phyloP scores from a whole-genome alignment of 2,797 vertebrate genomes.

The Chrosomus eos region DNA sequence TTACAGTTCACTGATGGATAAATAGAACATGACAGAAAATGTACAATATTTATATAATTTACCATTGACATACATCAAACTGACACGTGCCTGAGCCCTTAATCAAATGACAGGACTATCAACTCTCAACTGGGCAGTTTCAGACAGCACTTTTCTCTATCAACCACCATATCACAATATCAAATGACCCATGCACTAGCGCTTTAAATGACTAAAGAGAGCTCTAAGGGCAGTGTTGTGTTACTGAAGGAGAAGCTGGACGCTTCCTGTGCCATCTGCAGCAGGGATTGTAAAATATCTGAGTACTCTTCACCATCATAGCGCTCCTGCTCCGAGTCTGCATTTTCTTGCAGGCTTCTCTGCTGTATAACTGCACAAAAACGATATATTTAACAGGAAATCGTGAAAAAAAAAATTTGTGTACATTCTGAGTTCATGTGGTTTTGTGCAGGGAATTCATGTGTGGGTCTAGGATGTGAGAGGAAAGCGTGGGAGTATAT shows the following conservation, averaged over 20 bases:
- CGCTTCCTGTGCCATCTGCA: slow-evolving; percentile 53
- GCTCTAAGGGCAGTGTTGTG: slow-evolving; percentile 9
- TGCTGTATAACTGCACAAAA: slow-evolving; percentile 20
- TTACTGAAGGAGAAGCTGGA: slow-evolving; percentile 26
- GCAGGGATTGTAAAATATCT: slow-evolving; percentile 55
- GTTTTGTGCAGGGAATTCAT: slow-evolving; percentile 8
- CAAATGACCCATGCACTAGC: not conserved
- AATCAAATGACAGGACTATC: not conserved
- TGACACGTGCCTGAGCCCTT: no score
- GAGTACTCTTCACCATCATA: not conserved
- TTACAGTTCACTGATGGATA: not conserved
- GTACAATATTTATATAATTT: not conserved
- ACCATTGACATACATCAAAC: not conserved
- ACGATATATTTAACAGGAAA: not conserved
- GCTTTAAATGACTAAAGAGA: slow-evolving; percentile 26
- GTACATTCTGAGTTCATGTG: not conserved
- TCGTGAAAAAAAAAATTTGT: no score
- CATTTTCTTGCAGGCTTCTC: not conserved
- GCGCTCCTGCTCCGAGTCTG: not conserved
- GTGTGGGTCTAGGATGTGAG: not conserved
- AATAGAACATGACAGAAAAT: not conserved
- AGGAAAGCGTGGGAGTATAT: slow-evolving; percentile 12
- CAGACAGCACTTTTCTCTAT: not conserved
- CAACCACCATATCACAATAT: not conserved
- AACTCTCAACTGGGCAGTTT: not conserved